A percentile compares a stretch with the other conserved stretches of the same genome.
Conservation (phyloP, 2,797 vertebrate species). For the Platyrinchus mystaceus region DNA sequence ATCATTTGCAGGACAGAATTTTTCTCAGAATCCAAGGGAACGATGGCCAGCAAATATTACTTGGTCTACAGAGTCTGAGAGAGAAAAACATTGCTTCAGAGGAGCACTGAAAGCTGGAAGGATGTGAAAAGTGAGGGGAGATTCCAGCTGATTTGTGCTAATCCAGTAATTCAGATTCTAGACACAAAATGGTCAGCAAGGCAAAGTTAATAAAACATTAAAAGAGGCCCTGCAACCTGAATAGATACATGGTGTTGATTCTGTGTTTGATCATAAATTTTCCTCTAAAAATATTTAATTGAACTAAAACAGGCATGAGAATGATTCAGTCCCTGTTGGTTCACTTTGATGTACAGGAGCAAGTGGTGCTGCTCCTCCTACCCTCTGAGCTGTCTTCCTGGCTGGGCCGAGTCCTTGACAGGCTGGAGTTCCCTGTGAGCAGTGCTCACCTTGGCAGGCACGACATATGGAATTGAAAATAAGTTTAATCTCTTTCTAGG, state of each 20-base stretch:
- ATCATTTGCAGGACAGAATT: background rate
- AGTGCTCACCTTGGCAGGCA: background rate
- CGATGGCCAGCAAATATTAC: background rate
- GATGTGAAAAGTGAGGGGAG: background rate
- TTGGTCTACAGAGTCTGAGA: background rate
- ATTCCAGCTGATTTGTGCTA: background rate
- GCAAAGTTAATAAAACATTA: background rate
- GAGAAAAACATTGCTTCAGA: background rate
- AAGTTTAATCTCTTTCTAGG: background rate
- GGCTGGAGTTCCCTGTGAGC: background rate
- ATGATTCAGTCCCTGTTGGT: background rate
- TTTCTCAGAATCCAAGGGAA: background rate
- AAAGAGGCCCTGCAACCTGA: background rate
- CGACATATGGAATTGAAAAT: background rate
- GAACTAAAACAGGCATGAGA: background rate
- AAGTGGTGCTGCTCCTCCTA: rapidly evolving
- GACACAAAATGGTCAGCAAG: background rate
- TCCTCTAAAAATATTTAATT: background rate
- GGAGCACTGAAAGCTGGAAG: background rate
- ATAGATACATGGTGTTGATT: background rate
- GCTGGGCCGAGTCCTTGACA: background rate
- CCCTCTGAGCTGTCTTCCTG: background rate
- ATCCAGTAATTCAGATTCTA: background rate
- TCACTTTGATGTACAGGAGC: background rate
- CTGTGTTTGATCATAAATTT: background rate